Evolutionary conservation across 2,797 vertebrate genomes (phyloP).

Genomic region (Propithecus perrieri): DNA sequence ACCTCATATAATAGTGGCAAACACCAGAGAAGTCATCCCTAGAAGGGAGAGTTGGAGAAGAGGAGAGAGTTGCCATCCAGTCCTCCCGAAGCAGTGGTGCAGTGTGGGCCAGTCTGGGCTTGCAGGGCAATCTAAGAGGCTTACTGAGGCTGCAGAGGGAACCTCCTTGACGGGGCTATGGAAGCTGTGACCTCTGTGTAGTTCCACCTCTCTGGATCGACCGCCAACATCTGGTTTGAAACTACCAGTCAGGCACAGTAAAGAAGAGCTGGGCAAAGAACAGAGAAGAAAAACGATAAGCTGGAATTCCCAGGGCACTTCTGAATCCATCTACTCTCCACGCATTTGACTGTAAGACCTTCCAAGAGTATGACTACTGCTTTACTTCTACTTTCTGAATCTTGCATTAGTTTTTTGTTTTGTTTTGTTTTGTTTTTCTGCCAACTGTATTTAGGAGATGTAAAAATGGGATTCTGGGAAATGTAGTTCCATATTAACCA

Average conservation of each 20-base stretch:
- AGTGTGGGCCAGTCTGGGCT: not conserved
- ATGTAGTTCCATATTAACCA: not conserved
- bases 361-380: not conserved
- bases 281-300: not conserved
- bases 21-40: not conserved
- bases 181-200: not conserved
- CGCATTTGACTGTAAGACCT: not conserved
- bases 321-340: not conserved
- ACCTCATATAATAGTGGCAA: not conserved
- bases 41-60: not conserved
- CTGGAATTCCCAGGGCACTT: not conserved
- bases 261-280: not conserved
- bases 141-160: not conserved
- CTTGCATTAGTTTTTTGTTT: not conserved
- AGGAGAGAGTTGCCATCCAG: not conserved
- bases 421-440: not conserved
- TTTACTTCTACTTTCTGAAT: constrained; percentile 2
- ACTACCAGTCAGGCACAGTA: not conserved
- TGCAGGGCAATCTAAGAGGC: not conserved
- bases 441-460: not conserved
- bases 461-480: not conserved
- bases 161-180: not conserved
- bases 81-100: not conserved
- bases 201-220: not conserved
- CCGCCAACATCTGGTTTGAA: not conserved